Conservation (phyloP, 2,888 invertebrate species). For the Hyppa rectilinea region DNA sequence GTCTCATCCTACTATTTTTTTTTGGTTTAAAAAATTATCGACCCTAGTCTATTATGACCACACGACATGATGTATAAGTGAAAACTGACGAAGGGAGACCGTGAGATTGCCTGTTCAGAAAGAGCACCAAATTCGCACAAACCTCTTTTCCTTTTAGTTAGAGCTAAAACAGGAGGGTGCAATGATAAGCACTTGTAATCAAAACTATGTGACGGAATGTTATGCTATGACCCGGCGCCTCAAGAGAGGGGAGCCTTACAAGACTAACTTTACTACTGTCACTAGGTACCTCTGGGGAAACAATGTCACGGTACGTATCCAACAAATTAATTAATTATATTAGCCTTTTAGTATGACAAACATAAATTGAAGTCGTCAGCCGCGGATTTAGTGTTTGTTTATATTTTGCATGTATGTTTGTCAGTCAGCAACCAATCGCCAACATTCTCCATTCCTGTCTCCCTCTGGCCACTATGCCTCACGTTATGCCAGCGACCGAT, state of each 20-base stretch:
- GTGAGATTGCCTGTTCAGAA: too few relatives aligned
- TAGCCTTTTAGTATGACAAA: neutral
- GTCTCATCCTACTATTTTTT: too few relatives aligned
- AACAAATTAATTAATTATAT: too few relatives aligned
- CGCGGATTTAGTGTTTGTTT: neutral
- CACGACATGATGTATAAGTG: too few relatives aligned
- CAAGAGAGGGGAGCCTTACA: conserved; percentile 40
- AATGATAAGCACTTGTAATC: conserved; percentile 12
- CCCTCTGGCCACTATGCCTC: neutral
- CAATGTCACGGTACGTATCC: conserved; percentile 55
- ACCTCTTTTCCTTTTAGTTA: conserved; percentile 8
- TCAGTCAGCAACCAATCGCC: neutral
- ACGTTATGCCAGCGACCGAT: neutral
- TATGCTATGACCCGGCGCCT: conserved; percentile 30
- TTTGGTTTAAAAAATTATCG: too few relatives aligned
- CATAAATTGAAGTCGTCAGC: neutral
- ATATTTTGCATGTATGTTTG: neutral
- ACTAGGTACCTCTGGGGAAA: conserved; percentile 13
- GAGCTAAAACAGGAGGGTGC: conserved; percentile 28
- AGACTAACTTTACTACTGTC: conserved; percentile 30
- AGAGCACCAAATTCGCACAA: too few relatives aligned
- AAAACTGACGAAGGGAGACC: too few relatives aligned
- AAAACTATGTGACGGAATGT: conserved; percentile 25
- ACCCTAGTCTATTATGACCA: too few relatives aligned
- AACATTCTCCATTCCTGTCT: neutral